Conservation (phyloP, 2,888 invertebrate species). For the Trachelus iudaicus region DNA sequence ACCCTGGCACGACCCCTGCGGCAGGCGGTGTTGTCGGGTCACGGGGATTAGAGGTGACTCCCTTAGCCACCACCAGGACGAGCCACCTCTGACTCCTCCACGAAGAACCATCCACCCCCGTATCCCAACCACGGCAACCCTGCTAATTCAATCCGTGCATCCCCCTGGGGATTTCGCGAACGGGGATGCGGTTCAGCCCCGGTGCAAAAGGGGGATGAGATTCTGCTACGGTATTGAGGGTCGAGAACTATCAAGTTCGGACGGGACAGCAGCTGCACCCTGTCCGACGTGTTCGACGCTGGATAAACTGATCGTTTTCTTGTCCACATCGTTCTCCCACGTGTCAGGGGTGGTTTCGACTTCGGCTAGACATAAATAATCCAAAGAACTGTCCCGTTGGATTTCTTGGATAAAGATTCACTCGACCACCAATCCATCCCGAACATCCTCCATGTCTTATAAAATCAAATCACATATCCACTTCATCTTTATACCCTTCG, state of each 20-base stretch:
- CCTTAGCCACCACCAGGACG: not conserved
- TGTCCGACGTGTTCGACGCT: conserved; percentile 1
- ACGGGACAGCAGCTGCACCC: not conserved
- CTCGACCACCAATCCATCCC: no score
- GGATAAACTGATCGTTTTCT: conserved; percentile 4
- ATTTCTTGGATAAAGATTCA: no score
- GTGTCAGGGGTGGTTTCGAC: not conserved
- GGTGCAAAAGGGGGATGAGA: not conserved
- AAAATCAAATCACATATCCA: no score
- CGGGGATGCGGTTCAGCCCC: not conserved
- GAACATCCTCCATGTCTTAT: no score
- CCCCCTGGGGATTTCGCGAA: conserved; percentile 13
- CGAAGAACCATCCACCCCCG: conserved; percentile 2
- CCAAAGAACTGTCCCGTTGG: no score
- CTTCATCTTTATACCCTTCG: no score
- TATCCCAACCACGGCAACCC: conserved; percentile 4
- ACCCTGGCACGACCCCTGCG: conserved; percentile 2
- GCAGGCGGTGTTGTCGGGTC: conserved; percentile 9
- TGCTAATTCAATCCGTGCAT: conserved; percentile 25
- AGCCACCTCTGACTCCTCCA: not conserved
- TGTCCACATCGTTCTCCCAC: not conserved
- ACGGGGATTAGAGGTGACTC: conserved; percentile 16
- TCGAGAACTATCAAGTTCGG: not conserved
- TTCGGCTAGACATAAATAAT: no score
- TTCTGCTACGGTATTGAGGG: not conserved